Conservation (phyloP, 1,140 invertebrate species). For the Liolophura sinensis region DNA sequence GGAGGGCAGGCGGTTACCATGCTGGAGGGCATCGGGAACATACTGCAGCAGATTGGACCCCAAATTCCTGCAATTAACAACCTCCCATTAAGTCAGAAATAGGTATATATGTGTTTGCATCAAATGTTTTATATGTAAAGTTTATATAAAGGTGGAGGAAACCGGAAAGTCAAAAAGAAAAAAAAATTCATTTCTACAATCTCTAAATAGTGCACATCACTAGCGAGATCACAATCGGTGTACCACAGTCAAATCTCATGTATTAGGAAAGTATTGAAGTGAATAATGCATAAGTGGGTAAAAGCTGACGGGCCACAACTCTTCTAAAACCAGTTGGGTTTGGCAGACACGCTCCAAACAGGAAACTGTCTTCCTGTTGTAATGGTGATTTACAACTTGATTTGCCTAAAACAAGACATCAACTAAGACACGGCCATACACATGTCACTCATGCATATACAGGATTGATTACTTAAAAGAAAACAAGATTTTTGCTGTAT, state of each 20-base stretch:
- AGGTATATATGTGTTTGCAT: not conserved
- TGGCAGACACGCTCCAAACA: no score
- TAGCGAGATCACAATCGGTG: no score
- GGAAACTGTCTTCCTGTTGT: no score
- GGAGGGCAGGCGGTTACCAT: slow-evolving; percentile 13
- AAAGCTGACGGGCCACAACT: no score
- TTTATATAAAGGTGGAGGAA: not conserved
- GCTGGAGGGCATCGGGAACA: slow-evolving; percentile 21
- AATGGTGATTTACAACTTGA: no score
- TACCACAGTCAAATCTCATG: no score
- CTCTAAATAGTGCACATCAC: not conserved
- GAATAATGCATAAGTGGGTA: not conserved
- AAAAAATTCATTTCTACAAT: no score
- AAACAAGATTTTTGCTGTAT: not conserved
- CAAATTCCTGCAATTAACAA: slow-evolving; percentile 15
- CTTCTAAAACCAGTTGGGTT: no score
- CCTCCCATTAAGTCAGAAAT: not conserved
- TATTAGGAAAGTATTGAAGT: not conserved
- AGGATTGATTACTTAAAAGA: not conserved
- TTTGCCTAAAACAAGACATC: not conserved
- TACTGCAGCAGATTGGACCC: slow-evolving; percentile 19
- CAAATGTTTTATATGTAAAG: not conserved
- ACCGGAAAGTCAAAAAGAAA: no score
- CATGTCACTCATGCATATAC: not conserved
- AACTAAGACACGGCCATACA: not conserved